Percentiles rank a stretch among this genome's conserved stretches.
Evolutionary conservation across 1,140 invertebrate genomes (phyloP).

Genomic region (Bombus superbus): DNA sequence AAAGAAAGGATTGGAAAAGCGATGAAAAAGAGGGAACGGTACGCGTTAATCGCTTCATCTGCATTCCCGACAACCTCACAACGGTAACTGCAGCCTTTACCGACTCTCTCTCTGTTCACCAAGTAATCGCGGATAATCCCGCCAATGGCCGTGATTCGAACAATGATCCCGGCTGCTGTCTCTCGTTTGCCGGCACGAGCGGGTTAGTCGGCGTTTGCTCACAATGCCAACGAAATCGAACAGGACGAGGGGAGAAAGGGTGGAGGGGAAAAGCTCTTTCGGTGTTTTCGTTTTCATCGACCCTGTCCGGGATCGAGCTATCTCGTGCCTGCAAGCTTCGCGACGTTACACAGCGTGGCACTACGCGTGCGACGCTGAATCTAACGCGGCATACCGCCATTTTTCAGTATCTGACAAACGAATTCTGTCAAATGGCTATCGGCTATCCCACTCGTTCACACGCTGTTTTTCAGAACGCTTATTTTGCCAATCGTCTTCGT

Average conservation of each 20-base stretch:
- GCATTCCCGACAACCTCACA: neutral
- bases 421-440: too few species aligned
- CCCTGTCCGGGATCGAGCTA: neutral
- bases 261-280: neutral
- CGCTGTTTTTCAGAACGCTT: accelerated
- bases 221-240: slow-evolving; percentile 31
- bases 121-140: slow-evolving; percentile 27
- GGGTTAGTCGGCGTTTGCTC: neutral
- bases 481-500: too few species aligned
- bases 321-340: neutral
- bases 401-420: too few species aligned
- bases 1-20: neutral
- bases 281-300: slow-evolving; percentile 24
- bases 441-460: too few species aligned
- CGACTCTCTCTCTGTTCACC: neutral
- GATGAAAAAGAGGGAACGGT: neutral
- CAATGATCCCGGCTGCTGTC: neutral
- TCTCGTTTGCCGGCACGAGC: neutral
- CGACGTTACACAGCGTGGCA: neutral
- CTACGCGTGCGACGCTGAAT: too few species aligned
- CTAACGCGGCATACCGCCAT: too few species aligned
- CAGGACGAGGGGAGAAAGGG: neutral
- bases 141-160: neutral
- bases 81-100: slow-evolving; percentile 6
- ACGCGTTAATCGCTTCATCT: slow-evolving; percentile 22